Evolutionary conservation across 1,140 invertebrate genomes (phyloP), one percentile per base, ranked within the genome.

Genomic region (Temnothorax curvispinosus): DNA sequence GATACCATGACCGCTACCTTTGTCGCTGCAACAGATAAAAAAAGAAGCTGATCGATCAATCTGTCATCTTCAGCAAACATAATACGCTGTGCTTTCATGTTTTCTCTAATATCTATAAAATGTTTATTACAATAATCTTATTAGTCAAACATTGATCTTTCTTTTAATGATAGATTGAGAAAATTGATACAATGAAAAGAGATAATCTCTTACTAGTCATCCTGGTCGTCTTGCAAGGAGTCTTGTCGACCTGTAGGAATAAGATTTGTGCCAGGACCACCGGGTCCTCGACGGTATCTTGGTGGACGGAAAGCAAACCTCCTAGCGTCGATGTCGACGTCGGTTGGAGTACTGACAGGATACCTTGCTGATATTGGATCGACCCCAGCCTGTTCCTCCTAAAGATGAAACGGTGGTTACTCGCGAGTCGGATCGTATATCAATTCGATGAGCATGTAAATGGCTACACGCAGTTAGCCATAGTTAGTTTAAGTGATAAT

Each of bases 321-420:
- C 89, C 96, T 94, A 41, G 95, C 94, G 89, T 96, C 96, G 76
- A 95, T 93, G 6, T 96, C 96, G 84, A 95, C 89, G 84, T 95
- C 94, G 18, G 94, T 95, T 87, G 95, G 94, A 82, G 94, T 95
- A 88, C 92, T 94, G 50, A 95, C 92, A 56, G 94, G 94, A 88
- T 94, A 95, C 85, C 94, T 93, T 74, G 94, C 93, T 60, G 94
- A 95, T 85, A 95, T 94, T 69, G 97, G 97, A 94, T 97, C 96
- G 11, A 97, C 97, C 18, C 97, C 97, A 56, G 96, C 96, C 92
- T 97, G 96, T 84, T 97, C 97, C 86, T 97, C 97, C 97, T 97
- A 77, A 38, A 77, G 21, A 81, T 56, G 18, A 64, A 74, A 5
- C 8, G 1, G 18, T 6, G 9, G 8, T 60, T 32, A 75, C 18